phyloP scores from a whole-genome alignment of 2,113 vertebrate genomes.

The Todiramphus saurophagus region DNA sequence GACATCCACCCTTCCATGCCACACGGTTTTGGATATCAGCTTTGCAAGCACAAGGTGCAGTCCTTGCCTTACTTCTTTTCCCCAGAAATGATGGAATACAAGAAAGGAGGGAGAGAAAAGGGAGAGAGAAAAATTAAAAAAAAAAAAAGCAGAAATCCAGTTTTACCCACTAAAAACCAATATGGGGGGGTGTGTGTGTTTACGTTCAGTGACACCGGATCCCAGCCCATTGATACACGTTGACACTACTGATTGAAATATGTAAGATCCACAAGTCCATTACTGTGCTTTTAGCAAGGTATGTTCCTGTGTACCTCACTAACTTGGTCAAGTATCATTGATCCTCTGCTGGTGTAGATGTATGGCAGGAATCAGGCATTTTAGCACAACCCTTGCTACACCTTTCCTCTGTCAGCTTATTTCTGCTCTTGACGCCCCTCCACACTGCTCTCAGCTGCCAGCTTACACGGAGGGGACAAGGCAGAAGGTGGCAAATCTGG shows the following conservation, averaged over 20 bases:
- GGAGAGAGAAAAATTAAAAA: neutral
- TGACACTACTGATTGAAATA: fast-evolving
- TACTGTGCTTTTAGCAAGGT: neutral
- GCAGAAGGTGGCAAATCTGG: neutral
- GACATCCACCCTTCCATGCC: neutral
- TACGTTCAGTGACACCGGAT: neutral
- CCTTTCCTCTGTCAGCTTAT: neutral
- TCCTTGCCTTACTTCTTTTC: neutral
- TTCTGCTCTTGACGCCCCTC: neutral
- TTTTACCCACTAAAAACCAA: neutral
- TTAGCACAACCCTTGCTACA: neutral
- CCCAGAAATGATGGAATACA: neutral
- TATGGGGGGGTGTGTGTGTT: neutral
- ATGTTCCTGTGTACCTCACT: neutral
- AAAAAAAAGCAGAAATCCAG: neutral
- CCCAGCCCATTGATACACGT: neutral
- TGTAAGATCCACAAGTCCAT: neutral
- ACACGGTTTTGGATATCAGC: fast-evolving
- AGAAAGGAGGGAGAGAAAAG: neutral
- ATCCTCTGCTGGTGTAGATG: neutral
- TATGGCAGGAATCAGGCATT: neutral
- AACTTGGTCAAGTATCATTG: neutral
- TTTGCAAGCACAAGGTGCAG: neutral
- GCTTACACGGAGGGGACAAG: neutral
- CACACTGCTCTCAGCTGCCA: neutral